phyloP scores from a whole-genome alignment of 2,888 invertebrate species.

The Tridacna crocea region DNA sequence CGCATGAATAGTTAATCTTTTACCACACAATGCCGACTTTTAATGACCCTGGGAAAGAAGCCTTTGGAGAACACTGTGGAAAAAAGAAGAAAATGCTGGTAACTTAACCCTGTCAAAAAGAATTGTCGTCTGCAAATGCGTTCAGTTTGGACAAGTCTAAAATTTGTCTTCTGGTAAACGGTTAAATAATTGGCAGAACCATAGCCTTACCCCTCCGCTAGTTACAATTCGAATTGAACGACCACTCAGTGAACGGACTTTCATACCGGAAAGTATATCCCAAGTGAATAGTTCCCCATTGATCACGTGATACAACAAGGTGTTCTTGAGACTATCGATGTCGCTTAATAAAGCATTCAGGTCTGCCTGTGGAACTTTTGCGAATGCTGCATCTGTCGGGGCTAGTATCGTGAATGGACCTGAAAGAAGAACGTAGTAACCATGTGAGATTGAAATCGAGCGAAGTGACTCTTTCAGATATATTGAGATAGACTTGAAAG shows the following conservation, averaged over 20 bases:
- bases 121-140: too few relatives aligned
- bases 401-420: slow-evolving; percentile 72
- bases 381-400: slow-evolving; percentile 70
- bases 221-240: slow-evolving; percentile 53
- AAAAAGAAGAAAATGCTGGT: too few relatives aligned
- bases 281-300: slow-evolving; percentile 66
- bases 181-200: neutral
- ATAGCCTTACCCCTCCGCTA: slow-evolving; percentile 37
- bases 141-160: too few relatives aligned
- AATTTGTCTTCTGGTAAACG: too few relatives aligned
- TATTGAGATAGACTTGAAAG: too few relatives aligned
- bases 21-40: too few relatives aligned
- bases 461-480: too few relatives aligned
- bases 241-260: slow-evolving; percentile 63
- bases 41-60: too few relatives aligned
- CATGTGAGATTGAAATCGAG: too few relatives aligned
- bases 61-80: too few relatives aligned
- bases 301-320: slow-evolving; percentile 70
- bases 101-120: too few relatives aligned
- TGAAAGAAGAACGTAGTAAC: slow-evolving; percentile 22
- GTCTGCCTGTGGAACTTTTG: slow-evolving; percentile 56
- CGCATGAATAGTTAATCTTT: too few relatives aligned
- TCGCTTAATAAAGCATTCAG: slow-evolving; percentile 57
- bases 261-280: slow-evolving; percentile 64
- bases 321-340: slow-evolving; percentile 49